phyloP scores from a whole-genome alignment of 2,888 invertebrate genomes.

The Meghimatium bilineatum region DNA sequence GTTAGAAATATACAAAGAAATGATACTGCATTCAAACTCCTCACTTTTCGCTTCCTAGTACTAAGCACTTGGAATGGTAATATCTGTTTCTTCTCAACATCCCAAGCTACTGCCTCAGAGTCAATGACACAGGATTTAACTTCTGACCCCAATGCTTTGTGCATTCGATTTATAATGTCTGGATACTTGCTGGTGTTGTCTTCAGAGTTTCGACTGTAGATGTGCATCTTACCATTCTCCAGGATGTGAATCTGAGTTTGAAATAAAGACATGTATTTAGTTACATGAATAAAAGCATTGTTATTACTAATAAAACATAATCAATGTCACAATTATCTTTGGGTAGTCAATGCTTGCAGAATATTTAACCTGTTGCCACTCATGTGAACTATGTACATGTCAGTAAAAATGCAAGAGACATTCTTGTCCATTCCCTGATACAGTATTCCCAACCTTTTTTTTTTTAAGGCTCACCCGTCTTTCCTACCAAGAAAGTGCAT shows the following conservation, averaged over 20 bases:
- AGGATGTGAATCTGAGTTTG: slow-evolving; percentile 84
- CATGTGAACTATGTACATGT: no score
- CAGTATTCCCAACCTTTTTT: no score
- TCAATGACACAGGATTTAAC: slow-evolving; percentile 93
- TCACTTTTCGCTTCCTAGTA: slow-evolving; percentile 94
- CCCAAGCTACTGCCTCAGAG: slow-evolving; percentile 98
- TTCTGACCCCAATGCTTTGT: slow-evolving; percentile 62
- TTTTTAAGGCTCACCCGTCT: no score
- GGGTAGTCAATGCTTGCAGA: no score
- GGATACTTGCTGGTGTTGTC: slow-evolving; percentile 96
- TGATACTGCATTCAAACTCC: neutral
- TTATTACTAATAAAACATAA: no score
- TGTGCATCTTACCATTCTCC: slow-evolving; percentile 84
- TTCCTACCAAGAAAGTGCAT: no score
- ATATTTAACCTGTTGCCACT: no score
- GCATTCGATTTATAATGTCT: slow-evolving; percentile 88
- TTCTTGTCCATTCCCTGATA: no score
- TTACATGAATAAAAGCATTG: no score
- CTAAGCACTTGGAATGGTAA: slow-evolving; percentile 96
- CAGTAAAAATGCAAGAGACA: no score
- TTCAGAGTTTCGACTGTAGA: slow-evolving; percentile 97
- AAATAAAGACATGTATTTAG: neutral
- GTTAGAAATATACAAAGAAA: no score
- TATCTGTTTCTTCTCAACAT: slow-evolving; percentile 89
- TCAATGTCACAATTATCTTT: no score